Evolutionary conservation across 2,113 vertebrate species (phyloP), one percentile per base, ranked within the genome.

Genomic region (Steatornis caripensis): DNA sequence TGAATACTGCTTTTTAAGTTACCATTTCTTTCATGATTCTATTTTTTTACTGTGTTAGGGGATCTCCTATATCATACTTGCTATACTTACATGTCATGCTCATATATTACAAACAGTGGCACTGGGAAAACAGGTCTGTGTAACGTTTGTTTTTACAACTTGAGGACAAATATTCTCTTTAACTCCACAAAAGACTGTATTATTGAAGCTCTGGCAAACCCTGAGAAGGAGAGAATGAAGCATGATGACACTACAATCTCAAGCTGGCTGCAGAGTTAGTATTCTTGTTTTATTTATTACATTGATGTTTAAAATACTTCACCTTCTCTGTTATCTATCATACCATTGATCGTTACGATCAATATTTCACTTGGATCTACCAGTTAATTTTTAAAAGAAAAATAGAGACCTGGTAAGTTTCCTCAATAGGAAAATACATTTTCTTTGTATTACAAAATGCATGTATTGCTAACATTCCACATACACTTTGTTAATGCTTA

Each of bases 161-260:
- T 61, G 80, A 83, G 11, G 18, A 49, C 53, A 90, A 89, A 9
- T 53, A 36, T 64, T 95, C 70, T 97, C 84, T 98, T 99, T 98
- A 98, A 99, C 97, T 34, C 13, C 78, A 58, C 91, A 76, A 48
- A 97, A 99, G 99, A 99, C 98, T 99, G 99, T 97, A 99, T 99
- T 91, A 99, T 99, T 91, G 99, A 99, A 98, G 99, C 99, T 90
- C 96, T 99, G 97, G 99, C 99, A 92, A 99, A 99, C 97, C 99
- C 99, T 0, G 99, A 99, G 96, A 99, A 99, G 91, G 99, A 99
- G 97, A 99, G 99, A 97, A 99, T 99, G 99, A 99, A 99, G 89
- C 99, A 99, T 32, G 99, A 99, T 29, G 99, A 99, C 97, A 99
- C 99, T 27, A 99, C 99, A 20, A 99, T 99, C 92, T 99, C 99